Conservation (phyloP, 2,113 vertebrate species). For the Syngnathus scovelli region DNA sequence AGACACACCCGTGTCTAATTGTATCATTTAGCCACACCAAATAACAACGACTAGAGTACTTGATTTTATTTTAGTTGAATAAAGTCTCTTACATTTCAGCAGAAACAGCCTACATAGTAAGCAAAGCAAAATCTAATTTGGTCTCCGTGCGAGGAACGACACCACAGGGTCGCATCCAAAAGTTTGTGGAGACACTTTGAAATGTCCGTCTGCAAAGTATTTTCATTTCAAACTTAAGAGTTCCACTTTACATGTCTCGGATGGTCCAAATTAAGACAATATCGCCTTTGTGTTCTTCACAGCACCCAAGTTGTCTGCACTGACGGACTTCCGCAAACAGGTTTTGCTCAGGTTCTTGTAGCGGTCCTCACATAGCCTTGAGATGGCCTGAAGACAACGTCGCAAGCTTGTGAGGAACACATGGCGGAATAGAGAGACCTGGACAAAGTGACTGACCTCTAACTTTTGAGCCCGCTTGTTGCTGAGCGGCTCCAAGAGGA, state of each 20-base stretch:
- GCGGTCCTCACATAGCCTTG: slow-evolving; percentile 92
- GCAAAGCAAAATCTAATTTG: slow-evolving; percentile 70
- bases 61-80: not conserved
- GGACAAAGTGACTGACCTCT: slow-evolving; percentile 73
- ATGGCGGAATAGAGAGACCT: too few species aligned
- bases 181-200: slow-evolving; percentile 12
- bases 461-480: slow-evolving; percentile 89
- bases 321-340: slow-evolving; percentile 85
- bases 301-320: slow-evolving; percentile 89
- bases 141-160: slow-evolving; percentile 51
- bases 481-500: slow-evolving; percentile 93
- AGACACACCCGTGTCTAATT: not conserved
- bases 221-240: slow-evolving; percentile 5
- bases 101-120: slow-evolving; percentile 86
- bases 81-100: not conserved
- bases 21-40: not conserved
- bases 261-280: slow-evolving; percentile 73
- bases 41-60: not conserved
- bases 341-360: slow-evolving; percentile 90
- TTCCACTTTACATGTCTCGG: slow-evolving; percentile 36
- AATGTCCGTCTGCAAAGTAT: slow-evolving; percentile 18
- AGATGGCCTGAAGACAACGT: slow-evolving; percentile 79
- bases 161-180: slow-evolving; percentile 55
- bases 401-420: not conserved
- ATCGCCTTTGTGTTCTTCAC: slow-evolving; percentile 86